Conservation (phyloP, 2,797 vertebrate species). For the Hippocampus kuda region DNA sequence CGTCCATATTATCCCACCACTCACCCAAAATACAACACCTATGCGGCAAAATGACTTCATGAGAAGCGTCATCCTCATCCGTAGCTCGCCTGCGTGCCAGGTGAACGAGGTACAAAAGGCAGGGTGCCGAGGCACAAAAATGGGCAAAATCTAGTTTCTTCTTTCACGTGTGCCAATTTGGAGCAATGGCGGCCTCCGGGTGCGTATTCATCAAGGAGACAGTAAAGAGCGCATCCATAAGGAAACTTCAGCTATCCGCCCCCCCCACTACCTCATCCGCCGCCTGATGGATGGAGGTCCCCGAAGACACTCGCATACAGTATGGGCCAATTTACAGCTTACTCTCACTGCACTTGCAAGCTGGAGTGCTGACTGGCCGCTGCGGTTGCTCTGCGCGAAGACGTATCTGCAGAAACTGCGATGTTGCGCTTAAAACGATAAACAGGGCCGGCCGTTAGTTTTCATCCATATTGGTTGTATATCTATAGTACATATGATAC, state of each 20-base stretch:
- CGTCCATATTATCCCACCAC: too few relatives aligned
- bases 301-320: neutral
- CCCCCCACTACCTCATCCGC: neutral
- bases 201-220: neutral
- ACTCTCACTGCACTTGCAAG: neutral
- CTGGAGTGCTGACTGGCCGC: neutral
- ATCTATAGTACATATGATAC: too few relatives aligned
- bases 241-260: neutral
- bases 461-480: too few relatives aligned
- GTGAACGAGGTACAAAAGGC: neutral
- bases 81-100: too few relatives aligned
- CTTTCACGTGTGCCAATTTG: neutral
- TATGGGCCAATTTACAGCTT: neutral
- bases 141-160: neutral
- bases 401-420: neutral
- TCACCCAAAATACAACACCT: too few relatives aligned
- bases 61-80: too few relatives aligned
- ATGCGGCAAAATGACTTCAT: too few relatives aligned
- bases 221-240: neutral
- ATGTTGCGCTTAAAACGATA: neutral
- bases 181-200: neutral
- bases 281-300: neutral
- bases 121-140: neutral
- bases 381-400: neutral
- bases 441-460: too few relatives aligned